Evolutionary conservation across 2,888 invertebrate genomes (phyloP), one percentile per base, ranked within the genome.

Genomic region (Acleris laterana): DNA sequence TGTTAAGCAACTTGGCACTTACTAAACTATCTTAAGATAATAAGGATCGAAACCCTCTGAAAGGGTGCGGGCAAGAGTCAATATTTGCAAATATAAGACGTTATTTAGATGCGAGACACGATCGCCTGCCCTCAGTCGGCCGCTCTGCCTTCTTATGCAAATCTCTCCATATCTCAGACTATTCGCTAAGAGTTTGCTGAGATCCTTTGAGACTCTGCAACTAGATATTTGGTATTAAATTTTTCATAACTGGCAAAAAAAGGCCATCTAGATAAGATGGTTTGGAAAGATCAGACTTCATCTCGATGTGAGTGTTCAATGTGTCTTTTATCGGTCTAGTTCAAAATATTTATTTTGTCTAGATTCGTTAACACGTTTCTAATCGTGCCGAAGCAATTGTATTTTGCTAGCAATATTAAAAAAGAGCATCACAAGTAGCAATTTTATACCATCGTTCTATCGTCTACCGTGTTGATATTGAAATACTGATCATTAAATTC

Each of bases 1-100:
- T 78, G 80, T 83, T 83, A 84, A 80, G 80, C 78, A 83, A 80
- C 79, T 85, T 84, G 80, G 82, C 83, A 83, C 85, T 82, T 79
- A 78, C 85, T 87, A 85, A 88, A 88, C 86, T 85, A 83, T 87
- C 84, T 86, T 84, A 87, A 84, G 87, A 87, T 86, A 87, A 87
- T 86, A 85, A 82, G 84, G 83, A 87, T 87, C 79, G 78, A 81
- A 84, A 78, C 86, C 85, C 85, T 86, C 82, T 81, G 75, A 84
- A 87, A 88, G 89, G 88, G 88, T 89, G 84, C 84, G 85, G 86
- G 80, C 79, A 81, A 84, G 81, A 87, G 91, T 89, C 89, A 92
- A 93, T 93, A 90, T 93, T 92, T 90, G 90, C 88, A 87, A 88
- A 90, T 87, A 89, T 91, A 92, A 91, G 88, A 87, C 88, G 88